phyloP scores from a whole-genome alignment of 2,888 invertebrate species.

The Psylliodes chrysocephalus region DNA sequence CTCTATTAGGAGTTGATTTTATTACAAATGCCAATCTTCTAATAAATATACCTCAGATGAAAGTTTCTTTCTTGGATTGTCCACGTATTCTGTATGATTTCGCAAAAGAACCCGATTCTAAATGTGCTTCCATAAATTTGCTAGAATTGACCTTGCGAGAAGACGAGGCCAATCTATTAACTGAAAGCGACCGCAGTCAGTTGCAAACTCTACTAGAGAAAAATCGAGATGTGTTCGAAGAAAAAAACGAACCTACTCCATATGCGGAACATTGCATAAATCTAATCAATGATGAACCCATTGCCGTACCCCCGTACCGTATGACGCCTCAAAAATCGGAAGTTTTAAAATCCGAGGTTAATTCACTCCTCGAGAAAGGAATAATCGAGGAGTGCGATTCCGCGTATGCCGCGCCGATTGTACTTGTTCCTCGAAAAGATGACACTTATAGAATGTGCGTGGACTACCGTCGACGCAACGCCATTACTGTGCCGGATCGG shows the following conservation, averaged over 20 bases:
- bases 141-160: too few relatives aligned
- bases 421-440: neutral
- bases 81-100: too few relatives aligned
- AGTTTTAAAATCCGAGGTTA: constrained; percentile 49
- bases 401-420: neutral
- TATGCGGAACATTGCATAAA: constrained; percentile 51
- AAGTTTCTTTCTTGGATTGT: too few relatives aligned
- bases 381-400: neutral
- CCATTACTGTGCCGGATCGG: constrained; percentile 40
- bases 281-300: constrained; percentile 51
- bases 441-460: neutral
- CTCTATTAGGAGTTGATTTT: too few relatives aligned
- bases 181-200: too few relatives aligned
- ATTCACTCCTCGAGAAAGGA: constrained; percentile 47
- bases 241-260: constrained; percentile 35
- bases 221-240: too few relatives aligned
- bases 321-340: constrained; percentile 49
- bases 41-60: too few relatives aligned
- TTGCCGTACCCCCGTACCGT: constrained; percentile 55
- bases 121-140: too few relatives aligned
- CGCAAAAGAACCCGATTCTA: too few relatives aligned
- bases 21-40: too few relatives aligned
- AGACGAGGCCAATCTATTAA: too few relatives aligned
- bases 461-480: constrained; percentile 21
- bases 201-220: too few relatives aligned